Evolutionary conservation across 2,113 vertebrate species (phyloP).

Genomic region (Python bivittatus): DNA sequence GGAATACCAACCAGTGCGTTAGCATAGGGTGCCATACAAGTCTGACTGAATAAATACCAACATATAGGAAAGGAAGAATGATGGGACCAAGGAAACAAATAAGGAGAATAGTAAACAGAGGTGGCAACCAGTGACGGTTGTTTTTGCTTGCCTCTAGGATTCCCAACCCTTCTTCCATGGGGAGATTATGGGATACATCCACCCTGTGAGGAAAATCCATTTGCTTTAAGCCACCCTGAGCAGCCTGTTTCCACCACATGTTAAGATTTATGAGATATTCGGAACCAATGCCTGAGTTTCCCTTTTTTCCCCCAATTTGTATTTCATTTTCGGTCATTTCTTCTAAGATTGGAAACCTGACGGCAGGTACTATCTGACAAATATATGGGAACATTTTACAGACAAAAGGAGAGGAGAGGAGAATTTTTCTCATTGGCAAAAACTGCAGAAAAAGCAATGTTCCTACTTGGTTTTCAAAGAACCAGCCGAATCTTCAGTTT

Average conservation of each 20-base stretch:
- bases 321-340: background rate
- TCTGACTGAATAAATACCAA: background rate
- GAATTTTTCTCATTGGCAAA: background rate
- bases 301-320: background rate
- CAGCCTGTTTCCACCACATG: background rate
- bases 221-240: background rate
- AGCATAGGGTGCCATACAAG: background rate
- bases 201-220: background rate
- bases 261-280: background rate
- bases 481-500: background rate
- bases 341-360: background rate
- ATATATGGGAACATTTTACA: background rate
- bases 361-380: background rate
- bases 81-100: background rate
- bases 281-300: background rate
- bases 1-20: background rate
- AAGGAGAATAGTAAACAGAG: background rate
- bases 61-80: background rate
- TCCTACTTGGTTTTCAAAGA: background rate
- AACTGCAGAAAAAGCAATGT: background rate
- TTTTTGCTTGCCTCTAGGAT: background rate
- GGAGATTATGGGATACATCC: background rate
- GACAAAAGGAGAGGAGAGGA: background rate
- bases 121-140: background rate
- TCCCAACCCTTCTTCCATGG: background rate